Evolutionary conservation across 2,113 vertebrate genomes (phyloP), one percentile per base, ranked within the genome.

Genomic region (Clarias batrachus): DNA sequence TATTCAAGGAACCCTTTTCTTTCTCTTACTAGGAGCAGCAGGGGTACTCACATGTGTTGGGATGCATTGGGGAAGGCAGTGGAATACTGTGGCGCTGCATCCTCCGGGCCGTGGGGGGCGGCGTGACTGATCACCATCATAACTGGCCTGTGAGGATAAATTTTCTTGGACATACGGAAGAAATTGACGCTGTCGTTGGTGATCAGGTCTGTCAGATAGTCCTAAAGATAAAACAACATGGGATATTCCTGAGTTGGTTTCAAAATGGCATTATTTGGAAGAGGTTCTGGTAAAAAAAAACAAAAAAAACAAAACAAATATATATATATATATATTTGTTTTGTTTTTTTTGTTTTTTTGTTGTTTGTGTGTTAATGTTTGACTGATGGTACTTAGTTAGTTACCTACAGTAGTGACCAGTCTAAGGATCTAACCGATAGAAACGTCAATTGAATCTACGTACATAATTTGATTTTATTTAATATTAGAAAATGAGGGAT

Each of bases 191-290:
- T 98, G 95, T 98, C 95, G 1, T 97, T 97, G 74, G 98, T 99
- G 92, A 99, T 98, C 91, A 99, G 96, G 93, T 99, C 97, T 0
- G 98, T 98, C 92, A 99, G 94, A 93, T 99, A 99, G 92, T 99
- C 98, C 98, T 99, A 93, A 13, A 86, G 87, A 84, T 62, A 56
- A 54, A 8, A 70, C 11, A 23, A 14, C 7, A 3, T 8, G 33
- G 19, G 60, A 48, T 80, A 80, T 60, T 80, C 3, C 60, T 30
- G 3, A n/a, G 2, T 78, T 79, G 14, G 17, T 7, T 30, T n/a
- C 19, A 77, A 77, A 71, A 56, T 9, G n/a, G 7, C 13, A 57
- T 56, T 1, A 57, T n/a, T 33, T 33, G 30, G 30, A 33, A 33
- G 30, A 33, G 30, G 30, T 33, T 33, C 30, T 33, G 1, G 30